Base-by-base conservation (phyloP, 1,140 invertebrate genomes). In the Plectrocnemia conspersa region DNA sequence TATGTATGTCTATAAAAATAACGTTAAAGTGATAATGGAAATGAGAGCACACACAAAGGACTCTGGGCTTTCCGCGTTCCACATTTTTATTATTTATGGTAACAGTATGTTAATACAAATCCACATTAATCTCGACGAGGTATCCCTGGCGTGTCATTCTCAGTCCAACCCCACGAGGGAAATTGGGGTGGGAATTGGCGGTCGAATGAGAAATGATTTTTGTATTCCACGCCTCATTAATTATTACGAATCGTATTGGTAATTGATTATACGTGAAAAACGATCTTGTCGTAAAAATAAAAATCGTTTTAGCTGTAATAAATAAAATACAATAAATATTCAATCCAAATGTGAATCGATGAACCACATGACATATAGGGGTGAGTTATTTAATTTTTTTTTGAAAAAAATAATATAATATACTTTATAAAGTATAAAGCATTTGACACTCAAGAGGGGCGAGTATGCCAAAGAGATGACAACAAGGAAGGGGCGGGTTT, bases 401-500 rank as follows among this genome's bases (percentile, higher is more conserved):
- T n/a, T n/a, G n/a, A n/a, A n/a, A n/a, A n/a, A n/a, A n/a, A n/a
- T n/a, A n/a, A 18, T 7, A 42, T 42, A 18, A 42, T 42, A 18
- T 42, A 9, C 24, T 10, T 23, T 19, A 21, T 42, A 52, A 52
- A 52, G 32, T 52, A 44, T 52, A 29, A 16, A 36, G 13, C 38
- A 25, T 52, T 52, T 52, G 50, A 52, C 38, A 33, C 38, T 42
- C 21, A 7, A 9, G 23, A 13, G 50, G 35, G 36, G 36, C 18
- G 48, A 22, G n/a, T 4, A 10, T 11, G 5, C 4, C 13, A 25
- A 40, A 52, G 50, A 40, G 50, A 52, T 32, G 50, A 44, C 33
- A 25, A 52, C 50, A 52, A 52, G 50, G 50, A 52, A 52, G 40
- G 50, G 50, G 50, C 50, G 50, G 50, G 27, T 44, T 52, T 52